Evolutionary conservation across 1,140 invertebrate species (phyloP).

Genomic region (Eupeodes corollae): DNA sequence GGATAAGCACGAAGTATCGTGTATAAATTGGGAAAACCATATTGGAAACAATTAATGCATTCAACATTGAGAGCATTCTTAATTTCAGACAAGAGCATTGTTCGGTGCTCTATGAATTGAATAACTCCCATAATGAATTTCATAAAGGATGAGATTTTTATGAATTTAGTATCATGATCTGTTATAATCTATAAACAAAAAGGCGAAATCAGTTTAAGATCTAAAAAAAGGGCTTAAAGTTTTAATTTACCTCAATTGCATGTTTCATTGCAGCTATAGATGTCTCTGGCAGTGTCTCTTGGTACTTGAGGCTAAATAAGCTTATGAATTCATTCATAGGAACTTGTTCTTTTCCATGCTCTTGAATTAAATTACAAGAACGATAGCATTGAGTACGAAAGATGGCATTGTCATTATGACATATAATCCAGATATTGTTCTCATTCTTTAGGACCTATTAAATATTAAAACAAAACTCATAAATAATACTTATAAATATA

Average conservation of each 20-base stretch:
- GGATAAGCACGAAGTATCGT: slow-evolving; percentile 43
- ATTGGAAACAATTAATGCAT: slow-evolving; percentile 19
- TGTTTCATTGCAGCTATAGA: slow-evolving; percentile 27
- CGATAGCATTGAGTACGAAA: slow-evolving; percentile 26
- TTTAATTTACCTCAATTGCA: slow-evolving; percentile 21
- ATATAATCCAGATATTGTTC: slow-evolving; percentile 23
- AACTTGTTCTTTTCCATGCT: slow-evolving; percentile 1
- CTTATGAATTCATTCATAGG: slow-evolving; percentile 14
- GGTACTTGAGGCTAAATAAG: slow-evolving; percentile 20
- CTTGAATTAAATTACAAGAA: slow-evolving; percentile 18
- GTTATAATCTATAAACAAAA: slow-evolving; percentile 7
- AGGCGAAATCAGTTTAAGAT: not conserved
- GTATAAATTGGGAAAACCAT: slow-evolving; percentile 38
- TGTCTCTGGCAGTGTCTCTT: slow-evolving; percentile 14
- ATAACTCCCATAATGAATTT: slow-evolving; percentile 24
- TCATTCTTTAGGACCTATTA: slow-evolving; percentile 17
- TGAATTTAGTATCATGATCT: slow-evolving; percentile 12
- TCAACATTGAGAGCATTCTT: slow-evolving; percentile 14
- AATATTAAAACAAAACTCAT: not conserved
- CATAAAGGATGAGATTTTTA: slow-evolving; percentile 25
- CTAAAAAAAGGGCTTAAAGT: not conserved
- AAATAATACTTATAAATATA: not conserved
- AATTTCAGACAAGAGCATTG: slow-evolving; percentile 23
- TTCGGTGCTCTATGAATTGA: slow-evolving; percentile 21
- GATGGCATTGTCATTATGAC: slow-evolving; percentile 23